These are phyloP conservation scores for Myripristis murdjan DNA, from an alignment of 2,797 vertebrate genomes.

Conservation along the genomic window DNA sequence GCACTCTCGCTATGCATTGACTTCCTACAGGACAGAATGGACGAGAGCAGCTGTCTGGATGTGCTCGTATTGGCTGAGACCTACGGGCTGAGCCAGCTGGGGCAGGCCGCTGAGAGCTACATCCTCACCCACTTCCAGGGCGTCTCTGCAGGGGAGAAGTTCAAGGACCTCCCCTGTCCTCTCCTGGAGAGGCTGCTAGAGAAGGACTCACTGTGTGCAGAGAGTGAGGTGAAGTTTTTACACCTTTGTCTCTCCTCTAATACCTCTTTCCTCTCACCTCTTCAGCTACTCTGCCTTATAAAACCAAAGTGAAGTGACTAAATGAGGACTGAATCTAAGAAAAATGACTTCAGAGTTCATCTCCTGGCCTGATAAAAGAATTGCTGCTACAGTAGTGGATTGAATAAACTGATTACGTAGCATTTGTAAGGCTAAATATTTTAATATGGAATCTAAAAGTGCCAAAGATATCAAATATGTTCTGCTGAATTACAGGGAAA, in stretches of 20 bases:
- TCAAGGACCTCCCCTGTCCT: constrained; percentile 29
- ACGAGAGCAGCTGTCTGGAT: constrained; percentile 41
- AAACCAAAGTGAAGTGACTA: too few relatives aligned
- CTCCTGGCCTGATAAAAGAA: too few relatives aligned
- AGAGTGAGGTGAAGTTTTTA: constrained; percentile 26
- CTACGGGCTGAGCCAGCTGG: constrained; percentile 17
- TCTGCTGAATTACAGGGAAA: too few relatives aligned
- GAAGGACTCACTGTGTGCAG: constrained; percentile 36
- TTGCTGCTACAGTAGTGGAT: background rate
- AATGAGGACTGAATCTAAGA: background rate
- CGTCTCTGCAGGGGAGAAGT: constrained; percentile 30
- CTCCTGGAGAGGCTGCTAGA: constrained; percentile 23
- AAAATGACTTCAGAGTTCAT: too few relatives aligned
- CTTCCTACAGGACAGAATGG: constrained; percentile 29
- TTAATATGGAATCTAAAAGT: too few relatives aligned
- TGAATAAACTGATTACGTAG: too few relatives aligned
- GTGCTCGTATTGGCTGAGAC: constrained; percentile 45
- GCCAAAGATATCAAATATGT: too few relatives aligned
- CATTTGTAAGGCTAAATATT: too few relatives aligned
- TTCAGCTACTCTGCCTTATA: too few relatives aligned
- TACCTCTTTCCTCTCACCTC: too few relatives aligned
- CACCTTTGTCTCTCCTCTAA: too few relatives aligned
- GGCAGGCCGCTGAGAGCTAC: constrained; percentile 15
- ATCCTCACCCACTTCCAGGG: constrained; percentile 30
- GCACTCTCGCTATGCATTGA: constrained; percentile 83